A percentile compares a stretch with the other conserved stretches of the same genome.
These are phyloP conservation scores for Phlogophora meticulosa DNA, from an alignment of 2,888 invertebrate species.

Conservation along the genomic window DNA sequence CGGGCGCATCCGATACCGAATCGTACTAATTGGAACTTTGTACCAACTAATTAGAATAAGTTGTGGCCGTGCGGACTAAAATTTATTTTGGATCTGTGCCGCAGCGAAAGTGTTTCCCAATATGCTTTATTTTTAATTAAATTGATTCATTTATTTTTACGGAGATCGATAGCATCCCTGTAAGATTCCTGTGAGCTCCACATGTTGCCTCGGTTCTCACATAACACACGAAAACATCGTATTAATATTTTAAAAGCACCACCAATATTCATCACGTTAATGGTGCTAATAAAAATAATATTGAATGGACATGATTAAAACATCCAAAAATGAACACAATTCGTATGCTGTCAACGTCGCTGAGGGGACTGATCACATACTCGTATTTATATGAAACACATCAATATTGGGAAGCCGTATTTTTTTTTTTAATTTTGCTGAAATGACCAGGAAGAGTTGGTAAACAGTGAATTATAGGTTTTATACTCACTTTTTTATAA, in stretches of 20 bases:
- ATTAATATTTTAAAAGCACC: slow-evolving; percentile 49
- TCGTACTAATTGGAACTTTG: slow-evolving; percentile 85
- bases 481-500: slow-evolving; percentile 9
- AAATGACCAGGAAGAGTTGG: slow-evolving; percentile 50
- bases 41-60: slow-evolving; percentile 87
- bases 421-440: slow-evolving; percentile 47
- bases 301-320: slow-evolving; percentile 62
- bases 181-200: slow-evolving; percentile 33
- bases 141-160: slow-evolving; percentile 54
- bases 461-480: slow-evolving; percentile 11
- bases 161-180: slow-evolving; percentile 47
- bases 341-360: slow-evolving; percentile 69
- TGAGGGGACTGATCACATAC: slow-evolving; percentile 69
- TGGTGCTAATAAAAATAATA: slow-evolving; percentile 66
- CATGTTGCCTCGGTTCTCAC: slow-evolving; percentile 45
- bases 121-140: slow-evolving; percentile 63
- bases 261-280: slow-evolving; percentile 67
- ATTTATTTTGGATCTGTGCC: slow-evolving; percentile 74
- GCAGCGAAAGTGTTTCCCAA: slow-evolving; percentile 71
- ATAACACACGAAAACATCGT: slow-evolving; percentile 40
- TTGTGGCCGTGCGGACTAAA: slow-evolving; percentile 71
- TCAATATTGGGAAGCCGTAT: slow-evolving; percentile 51
- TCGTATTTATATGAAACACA: slow-evolving; percentile 73
- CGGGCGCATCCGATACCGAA: slow-evolving; percentile 78
- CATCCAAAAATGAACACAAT: slow-evolving; percentile 71